Base-by-base conservation (phyloP, 2,113 vertebrate genomes). In the Carlito syrichta region DNA sequence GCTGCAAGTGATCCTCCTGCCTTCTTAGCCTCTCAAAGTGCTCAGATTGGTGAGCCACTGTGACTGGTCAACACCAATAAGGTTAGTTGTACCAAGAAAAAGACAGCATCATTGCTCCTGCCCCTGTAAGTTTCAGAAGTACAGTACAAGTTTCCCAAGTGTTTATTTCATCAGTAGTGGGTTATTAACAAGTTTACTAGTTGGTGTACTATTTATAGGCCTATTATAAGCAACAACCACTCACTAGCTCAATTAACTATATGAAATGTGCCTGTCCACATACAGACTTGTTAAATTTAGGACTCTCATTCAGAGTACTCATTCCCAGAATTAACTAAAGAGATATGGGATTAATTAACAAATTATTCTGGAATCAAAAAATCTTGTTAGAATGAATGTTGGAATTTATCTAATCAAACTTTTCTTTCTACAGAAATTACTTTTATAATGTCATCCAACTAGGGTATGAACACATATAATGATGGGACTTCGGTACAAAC, bases 231-330 rank as follows among this genome's bases (percentile, higher is more conserved):
- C 60, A 94, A 87, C 91, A 93, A 66, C 52, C 68, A 68, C 82
- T 96, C 62, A 84, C 40, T 78, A 94, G 81, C 38, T 78, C 32
- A 77, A 77, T 71, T 63, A 86, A n/a, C 40, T 94, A 83, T 86
- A 89, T 73, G 30, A 93, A 91, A 69, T 68, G 60, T 48, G 17
- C 58, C 54, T 83, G 66, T 54, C 13, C 52, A 89, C 54, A 86
- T 38, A 60, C 35, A 81, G 40, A 73, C 20, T 86, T 94, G 60
- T 58, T 94, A 94, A 96, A 93, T 73, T 96, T 91, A 82, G 91
- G 73, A 40, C 38, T 93, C 40, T 74, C 69, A 60, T 84, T 91
- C 54, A 93, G 6, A 88, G 56, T 54, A 63, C 25, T 81, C 50
- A 91, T n/a, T 86, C 9, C 40, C 8, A 76, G 23, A 95, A 91